Percentiles rank a stretch among this genome's conserved stretches.
phyloP scores from a whole-genome alignment of 1,140 invertebrate species.

The Drosophila busckii region DNA sequence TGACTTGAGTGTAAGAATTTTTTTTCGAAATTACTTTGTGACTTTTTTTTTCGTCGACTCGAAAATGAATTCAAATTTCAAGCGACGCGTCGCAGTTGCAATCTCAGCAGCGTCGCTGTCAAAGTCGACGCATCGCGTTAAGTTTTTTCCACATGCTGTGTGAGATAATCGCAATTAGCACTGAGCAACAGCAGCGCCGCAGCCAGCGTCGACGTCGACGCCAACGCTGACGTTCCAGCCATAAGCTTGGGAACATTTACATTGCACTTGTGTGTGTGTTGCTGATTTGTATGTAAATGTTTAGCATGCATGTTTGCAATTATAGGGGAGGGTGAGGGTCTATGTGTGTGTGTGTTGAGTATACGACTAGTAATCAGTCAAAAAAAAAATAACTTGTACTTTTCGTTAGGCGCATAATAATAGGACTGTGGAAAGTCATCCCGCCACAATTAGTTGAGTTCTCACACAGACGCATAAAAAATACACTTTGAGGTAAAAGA shows the following conservation, averaged over 20 bases:
- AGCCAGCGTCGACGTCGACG: not conserved
- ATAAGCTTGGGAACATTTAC: slow-evolving; percentile 66
- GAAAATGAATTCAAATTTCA: slow-evolving; percentile 73
- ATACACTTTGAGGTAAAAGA: no score
- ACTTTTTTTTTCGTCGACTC: slow-evolving; percentile 57
- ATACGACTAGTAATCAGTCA: slow-evolving; percentile 51
- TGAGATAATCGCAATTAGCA: slow-evolving; percentile 78
- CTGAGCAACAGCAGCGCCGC: slow-evolving; percentile 30
- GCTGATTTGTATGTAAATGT: slow-evolving; percentile 47
- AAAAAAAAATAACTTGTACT: slow-evolving; percentile 54
- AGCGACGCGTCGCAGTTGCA: slow-evolving; percentile 46
- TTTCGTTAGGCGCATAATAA: slow-evolving; percentile 56
- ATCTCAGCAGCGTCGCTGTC: slow-evolving; percentile 31
- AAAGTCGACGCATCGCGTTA: slow-evolving; percentile 13
- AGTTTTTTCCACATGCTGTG: slow-evolving; percentile 46
- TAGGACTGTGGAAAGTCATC: slow-evolving; percentile 58
- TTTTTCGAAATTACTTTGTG: slow-evolving; percentile 68
- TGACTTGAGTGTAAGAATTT: slow-evolving; percentile 66
- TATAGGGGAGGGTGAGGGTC: slow-evolving; percentile 62
- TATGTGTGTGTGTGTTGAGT: slow-evolving; percentile 7
- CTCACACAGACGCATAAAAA: no score
- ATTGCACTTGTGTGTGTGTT: slow-evolving; percentile 26
- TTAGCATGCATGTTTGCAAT: slow-evolving; percentile 70
- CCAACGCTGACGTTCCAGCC: slow-evolving; percentile 29
- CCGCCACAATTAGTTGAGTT: slow-evolving; percentile 11